Percentiles rank a stretch among this genome's conserved stretches.
These are phyloP conservation scores for Pangasius sanitwongsei DNA, from an alignment of 2,797 vertebrate species.

Conservation along the genomic window DNA sequence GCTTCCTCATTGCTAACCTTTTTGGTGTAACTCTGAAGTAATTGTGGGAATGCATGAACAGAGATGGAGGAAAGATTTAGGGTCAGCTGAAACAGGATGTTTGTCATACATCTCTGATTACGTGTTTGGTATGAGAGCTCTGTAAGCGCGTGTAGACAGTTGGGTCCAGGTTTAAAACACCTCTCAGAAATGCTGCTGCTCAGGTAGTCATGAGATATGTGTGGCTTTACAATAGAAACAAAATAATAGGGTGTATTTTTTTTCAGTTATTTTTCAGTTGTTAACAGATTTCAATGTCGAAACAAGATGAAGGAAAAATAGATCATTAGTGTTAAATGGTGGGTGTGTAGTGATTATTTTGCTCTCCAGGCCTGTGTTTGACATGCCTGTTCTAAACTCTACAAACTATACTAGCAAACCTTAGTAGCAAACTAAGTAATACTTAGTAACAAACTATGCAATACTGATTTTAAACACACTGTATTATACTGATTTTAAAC, in stretches of 20 bases:
- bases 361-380: neutral
- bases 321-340: neutral
- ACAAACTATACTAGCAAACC: neutral
- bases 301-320: neutral
- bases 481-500: neutral
- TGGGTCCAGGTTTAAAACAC: neutral
- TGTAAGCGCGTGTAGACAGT: neutral
- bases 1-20: neutral
- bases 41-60: constrained; percentile 2
- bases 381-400: neutral
- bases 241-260: neutral
- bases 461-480: neutral
- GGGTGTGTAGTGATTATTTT: neutral
- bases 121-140: neutral
- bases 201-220: neutral
- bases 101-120: constrained; percentile 7
- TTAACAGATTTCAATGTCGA: neutral
- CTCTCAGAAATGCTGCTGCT: neutral
- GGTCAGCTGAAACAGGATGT: neutral
- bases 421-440: no score
- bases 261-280: neutral
- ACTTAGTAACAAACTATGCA: neutral
- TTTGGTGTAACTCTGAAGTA: neutral
- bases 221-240: neutral
- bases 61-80: neutral